Percentiles rank a stretch among this genome's conserved stretches.
These are phyloP conservation scores for Montipora cactus DNA, from an alignment of 64 coral and sea anemone genomes.

Conservation along the genomic window DNA sequence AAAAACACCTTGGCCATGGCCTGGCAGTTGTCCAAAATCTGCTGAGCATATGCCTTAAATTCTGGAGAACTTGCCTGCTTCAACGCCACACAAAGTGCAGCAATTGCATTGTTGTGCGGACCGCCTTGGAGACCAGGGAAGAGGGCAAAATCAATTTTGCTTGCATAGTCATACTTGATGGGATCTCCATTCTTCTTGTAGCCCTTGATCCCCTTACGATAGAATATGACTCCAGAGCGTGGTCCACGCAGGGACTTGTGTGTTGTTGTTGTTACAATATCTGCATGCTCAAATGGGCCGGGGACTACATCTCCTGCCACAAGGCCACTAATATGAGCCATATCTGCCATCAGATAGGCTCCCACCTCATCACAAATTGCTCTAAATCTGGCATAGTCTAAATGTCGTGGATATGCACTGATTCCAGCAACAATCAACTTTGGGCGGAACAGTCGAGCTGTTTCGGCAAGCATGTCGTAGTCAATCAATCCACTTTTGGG, in stretches of 20 bases:
- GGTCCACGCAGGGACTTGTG: conserved; percentile 97
- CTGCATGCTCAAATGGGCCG: conserved; percentile 91
- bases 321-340: conserved; percentile 97
- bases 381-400: conserved; percentile 93
- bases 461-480: conserved; percentile 91
- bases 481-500: conserved; percentile 90
- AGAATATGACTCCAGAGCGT: conserved; percentile 96
- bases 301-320: conserved; percentile 84
- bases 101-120: conserved; percentile 96
- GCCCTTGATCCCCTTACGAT: conserved; percentile 96
- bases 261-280: conserved; percentile 97
- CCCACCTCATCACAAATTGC: conserved; percentile 88
- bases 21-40: conserved; percentile 89
- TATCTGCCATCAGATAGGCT: conserved; percentile 87
- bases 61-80: conserved; percentile 91
- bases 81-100: conserved; percentile 84
- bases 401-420: conserved; percentile 92
- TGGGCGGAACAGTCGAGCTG: conserved; percentile 89
- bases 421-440: conserved; percentile 97
- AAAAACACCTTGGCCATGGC: conserved; percentile 86
- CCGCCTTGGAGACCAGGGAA: conserved; percentile 97
- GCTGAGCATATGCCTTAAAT: conserved; percentile 93
- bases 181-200: conserved; percentile 97
- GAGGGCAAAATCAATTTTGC: conserved; percentile 82
- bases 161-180: conserved; percentile 93